These are phyloP conservation scores for Oriolus oriolus DNA, from an alignment of 2,113 vertebrate genomes.

Conservation along the genomic window DNA sequence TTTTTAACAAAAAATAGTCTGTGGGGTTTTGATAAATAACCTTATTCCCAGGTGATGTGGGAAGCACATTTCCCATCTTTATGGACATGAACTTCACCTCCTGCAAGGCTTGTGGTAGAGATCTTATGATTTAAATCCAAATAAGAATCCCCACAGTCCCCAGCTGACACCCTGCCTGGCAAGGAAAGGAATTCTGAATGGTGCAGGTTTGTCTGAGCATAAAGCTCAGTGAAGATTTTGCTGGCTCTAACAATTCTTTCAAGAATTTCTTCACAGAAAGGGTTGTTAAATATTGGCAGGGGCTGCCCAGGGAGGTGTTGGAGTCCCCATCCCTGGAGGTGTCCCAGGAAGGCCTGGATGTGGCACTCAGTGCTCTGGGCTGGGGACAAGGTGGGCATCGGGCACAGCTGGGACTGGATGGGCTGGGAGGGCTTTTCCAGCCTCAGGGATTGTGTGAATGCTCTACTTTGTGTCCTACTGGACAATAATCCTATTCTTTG, in stretches of 20 bases:
- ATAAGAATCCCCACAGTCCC: neutral
- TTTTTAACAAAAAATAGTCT: neutral
- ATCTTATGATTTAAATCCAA: neutral
- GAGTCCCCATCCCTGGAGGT: neutral
- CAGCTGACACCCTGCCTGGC: neutral
- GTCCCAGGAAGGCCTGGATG: fast-evolving
- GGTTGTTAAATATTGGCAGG: neutral
- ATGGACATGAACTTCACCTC: fast-evolving
- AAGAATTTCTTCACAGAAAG: neutral
- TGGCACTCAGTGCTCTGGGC: neutral
- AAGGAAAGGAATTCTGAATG: neutral
- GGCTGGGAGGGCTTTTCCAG: neutral
- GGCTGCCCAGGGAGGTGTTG: neutral
- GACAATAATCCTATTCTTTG: neutral
- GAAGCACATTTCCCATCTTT: neutral
- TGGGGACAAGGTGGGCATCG: neutral
- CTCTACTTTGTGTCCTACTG: neutral
- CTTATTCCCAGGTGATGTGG: neutral
- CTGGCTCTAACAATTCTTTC: neutral
- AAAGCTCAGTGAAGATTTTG: neutral
- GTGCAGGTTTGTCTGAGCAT: neutral
- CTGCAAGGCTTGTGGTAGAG: neutral
- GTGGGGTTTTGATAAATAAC: neutral
- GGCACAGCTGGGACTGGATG: fast-evolving
- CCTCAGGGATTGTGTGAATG: neutral